These are phyloP conservation scores for Nezara viridula DNA, from an alignment of 2,888 invertebrate species.

Conservation along the genomic window DNA sequence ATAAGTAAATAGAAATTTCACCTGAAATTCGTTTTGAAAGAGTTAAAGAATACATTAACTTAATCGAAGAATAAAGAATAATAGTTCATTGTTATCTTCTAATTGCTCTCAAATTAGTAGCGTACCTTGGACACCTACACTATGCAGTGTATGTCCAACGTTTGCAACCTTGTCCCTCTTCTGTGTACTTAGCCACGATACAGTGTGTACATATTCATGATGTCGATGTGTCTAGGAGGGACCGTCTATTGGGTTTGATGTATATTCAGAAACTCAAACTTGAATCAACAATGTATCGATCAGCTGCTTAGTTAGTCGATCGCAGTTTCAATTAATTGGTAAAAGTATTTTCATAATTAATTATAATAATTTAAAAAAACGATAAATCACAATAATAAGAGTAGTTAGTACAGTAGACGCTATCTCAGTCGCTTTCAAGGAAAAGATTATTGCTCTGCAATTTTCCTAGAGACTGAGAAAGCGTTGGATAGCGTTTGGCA, in stretches of 20 bases:
- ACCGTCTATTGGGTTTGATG: neutral
- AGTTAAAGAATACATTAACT: neutral
- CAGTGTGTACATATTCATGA: neutral
- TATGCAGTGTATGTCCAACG: neutral
- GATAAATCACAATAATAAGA: no score
- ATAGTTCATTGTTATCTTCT: neutral
- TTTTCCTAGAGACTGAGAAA: no score
- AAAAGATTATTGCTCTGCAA: no score
- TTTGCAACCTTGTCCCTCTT: neutral
- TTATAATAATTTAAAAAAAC: no score
- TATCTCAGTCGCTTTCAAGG: no score
- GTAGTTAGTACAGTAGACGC: no score
- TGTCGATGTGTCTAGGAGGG: neutral
- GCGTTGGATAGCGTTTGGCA: no score
- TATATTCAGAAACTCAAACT: neutral
- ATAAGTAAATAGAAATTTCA: no score
- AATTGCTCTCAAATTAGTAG: neutral
- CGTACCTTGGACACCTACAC: neutral
- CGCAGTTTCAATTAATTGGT: neutral
- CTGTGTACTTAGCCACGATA: neutral
- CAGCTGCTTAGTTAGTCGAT: neutral
- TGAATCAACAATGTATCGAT: neutral
- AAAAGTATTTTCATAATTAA: no score
- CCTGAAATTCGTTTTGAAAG: neutral
- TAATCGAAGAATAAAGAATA: neutral